Conservation (phyloP, 2,113 vertebrate genomes). For the Perca schrenkii region DNA sequence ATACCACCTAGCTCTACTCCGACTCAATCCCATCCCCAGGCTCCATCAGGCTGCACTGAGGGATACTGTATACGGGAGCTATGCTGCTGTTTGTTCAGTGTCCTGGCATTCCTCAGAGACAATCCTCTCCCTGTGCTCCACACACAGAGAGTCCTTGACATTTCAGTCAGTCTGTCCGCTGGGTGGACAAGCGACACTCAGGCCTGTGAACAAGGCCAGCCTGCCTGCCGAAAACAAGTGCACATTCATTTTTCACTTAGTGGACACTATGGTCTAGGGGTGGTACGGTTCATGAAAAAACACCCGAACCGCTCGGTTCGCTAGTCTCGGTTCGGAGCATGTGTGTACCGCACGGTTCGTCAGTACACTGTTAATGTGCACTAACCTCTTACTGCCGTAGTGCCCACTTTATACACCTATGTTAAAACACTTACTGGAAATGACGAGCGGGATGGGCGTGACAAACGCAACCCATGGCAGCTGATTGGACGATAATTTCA, state of each 20-base stretch:
- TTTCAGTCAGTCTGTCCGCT: conserved; percentile 57
- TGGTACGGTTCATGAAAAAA: too few species aligned
- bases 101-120: conserved; percentile 69
- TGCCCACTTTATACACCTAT: too few species aligned
- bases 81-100: conserved; percentile 51
- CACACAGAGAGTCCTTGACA: conserved; percentile 68
- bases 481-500: too few species aligned
- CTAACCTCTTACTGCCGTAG: too few species aligned
- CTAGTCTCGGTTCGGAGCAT: too few species aligned
- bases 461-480: too few species aligned
- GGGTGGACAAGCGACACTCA: conserved; percentile 45
- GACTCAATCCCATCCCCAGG: conserved; percentile 4
- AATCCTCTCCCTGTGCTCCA: conserved; percentile 65
- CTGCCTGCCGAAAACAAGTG: conserved; percentile 47
- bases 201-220: conserved; percentile 47
- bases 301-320: too few species aligned
- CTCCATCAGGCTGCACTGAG: not conserved
- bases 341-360: too few species aligned
- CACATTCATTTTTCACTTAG: conserved; percentile 37
- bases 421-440: too few species aligned
- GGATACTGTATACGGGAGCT: conserved; percentile 43
- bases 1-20: too few species aligned
- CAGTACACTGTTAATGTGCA: too few species aligned
- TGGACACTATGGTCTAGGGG: conserved; percentile 12
- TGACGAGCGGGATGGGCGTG: too few species aligned